These are phyloP conservation scores for Plemyria rubiginata DNA, from an alignment of 2,888 invertebrate species.

Conservation along the genomic window DNA sequence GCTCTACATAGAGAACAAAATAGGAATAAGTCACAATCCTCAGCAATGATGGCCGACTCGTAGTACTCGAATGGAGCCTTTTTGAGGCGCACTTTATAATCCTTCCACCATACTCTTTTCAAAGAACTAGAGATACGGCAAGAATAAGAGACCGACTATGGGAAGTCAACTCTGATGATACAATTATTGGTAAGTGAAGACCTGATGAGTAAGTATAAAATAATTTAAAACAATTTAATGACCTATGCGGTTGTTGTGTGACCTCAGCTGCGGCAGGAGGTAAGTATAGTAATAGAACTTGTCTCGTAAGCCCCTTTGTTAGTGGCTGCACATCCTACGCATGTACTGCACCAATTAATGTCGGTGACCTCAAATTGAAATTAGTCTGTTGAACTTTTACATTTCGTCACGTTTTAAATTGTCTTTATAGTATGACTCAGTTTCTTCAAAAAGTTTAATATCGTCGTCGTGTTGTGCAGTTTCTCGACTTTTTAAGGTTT, in stretches of 20 bases:
- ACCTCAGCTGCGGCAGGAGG: not conserved
- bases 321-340: conserved; percentile 19
- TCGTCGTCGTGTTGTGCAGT: not conserved
- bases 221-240: not conserved
- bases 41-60: no score
- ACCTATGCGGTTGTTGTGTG: not conserved
- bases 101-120: no score
- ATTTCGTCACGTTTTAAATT: conserved; percentile 17
- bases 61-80: no score
- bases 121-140: no score
- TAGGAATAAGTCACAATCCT: no score
- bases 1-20: no score
- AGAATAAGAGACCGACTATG: no score
- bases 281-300: not conserved
- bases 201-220: not conserved
- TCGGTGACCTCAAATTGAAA: conserved; percentile 26
- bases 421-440: conserved; percentile 12
- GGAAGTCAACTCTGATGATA: no score
- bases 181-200: no score
- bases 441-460: not conserved
- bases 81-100: no score
- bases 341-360: conserved; percentile 23
- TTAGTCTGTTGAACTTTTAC: conserved; percentile 26
- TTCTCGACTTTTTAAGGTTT: no score
- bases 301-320: conserved; percentile 10